These are phyloP conservation scores for Ypsolopha sequella DNA, from an alignment of 2,888 invertebrate species.

Conservation along the genomic window DNA sequence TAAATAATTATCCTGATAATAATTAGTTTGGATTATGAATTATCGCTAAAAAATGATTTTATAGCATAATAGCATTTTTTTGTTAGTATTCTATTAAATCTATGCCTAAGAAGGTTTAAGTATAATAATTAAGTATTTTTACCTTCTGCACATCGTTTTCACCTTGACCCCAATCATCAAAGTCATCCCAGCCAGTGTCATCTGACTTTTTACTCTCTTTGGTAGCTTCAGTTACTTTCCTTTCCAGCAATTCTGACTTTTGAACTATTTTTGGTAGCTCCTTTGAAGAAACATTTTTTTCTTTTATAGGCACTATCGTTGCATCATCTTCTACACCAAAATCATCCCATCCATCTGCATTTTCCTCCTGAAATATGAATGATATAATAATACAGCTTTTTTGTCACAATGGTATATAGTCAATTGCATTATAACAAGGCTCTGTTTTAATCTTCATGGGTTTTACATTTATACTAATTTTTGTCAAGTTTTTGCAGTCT, in stretches of 20 bases:
- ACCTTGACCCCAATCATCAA: slow-evolving; percentile 58
- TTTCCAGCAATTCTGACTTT: no score
- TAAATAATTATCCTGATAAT: background rate
- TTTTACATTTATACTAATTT: no score
- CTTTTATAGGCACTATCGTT: slow-evolving; percentile 12
- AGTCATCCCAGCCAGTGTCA: slow-evolving; percentile 63
- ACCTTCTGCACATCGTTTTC: slow-evolving; percentile 22
- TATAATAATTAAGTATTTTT: background rate
- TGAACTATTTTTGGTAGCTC: no score
- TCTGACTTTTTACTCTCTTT: slow-evolving; percentile 15
- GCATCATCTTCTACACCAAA: slow-evolving; percentile 52
- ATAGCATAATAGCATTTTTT: no score
- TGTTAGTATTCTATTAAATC: background rate
- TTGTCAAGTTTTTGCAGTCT: no score
- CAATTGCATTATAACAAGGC: no score
- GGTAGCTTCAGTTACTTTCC: slow-evolving; percentile 2
- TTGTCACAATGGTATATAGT: no score
- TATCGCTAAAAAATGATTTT: no score
- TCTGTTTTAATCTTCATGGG: no score
- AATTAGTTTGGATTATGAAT: background rate
- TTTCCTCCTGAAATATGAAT: slow-evolving; percentile 13
- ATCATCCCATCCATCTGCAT: slow-evolving; percentile 59
- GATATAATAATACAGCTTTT: no score
- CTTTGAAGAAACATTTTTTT: background rate
- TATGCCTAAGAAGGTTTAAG: background rate